These are phyloP conservation scores for Dicentrarchus labrax DNA, from an alignment of 2,113 vertebrate genomes.

Conservation along the genomic window DNA sequence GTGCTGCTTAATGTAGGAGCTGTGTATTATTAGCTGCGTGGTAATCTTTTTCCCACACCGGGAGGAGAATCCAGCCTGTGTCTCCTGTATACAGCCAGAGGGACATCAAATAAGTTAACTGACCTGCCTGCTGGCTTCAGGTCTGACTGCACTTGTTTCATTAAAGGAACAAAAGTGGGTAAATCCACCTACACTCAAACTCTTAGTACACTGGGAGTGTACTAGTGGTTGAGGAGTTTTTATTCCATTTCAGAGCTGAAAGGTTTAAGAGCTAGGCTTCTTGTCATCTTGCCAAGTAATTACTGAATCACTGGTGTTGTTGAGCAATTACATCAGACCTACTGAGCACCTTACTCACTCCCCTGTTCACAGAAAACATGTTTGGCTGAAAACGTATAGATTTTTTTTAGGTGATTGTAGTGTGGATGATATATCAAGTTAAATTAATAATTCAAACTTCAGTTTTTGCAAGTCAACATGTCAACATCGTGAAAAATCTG, in stretches of 20 bases:
- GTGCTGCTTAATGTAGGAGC: background rate
- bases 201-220: background rate
- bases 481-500: too few species aligned
- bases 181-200: slow-evolving; percentile 13
- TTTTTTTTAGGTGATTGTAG: background rate
- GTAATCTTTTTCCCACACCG: background rate
- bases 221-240: background rate
- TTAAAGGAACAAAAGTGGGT: background rate
- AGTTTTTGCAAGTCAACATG: too few species aligned
- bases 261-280: background rate
- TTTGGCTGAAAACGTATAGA: background rate
- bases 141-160: background rate
- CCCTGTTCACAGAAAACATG: background rate
- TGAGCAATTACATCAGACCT: background rate
- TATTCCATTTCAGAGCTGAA: background rate
- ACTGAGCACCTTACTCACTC: background rate
- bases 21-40: slow-evolving; percentile 8
- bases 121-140: slow-evolving; percentile 1
- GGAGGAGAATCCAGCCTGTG: background rate
- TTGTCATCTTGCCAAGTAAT: background rate
- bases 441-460: too few species aligned
- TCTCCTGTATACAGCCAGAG: background rate
- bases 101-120: background rate
- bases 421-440: too few species aligned
- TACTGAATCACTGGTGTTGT: background rate